phyloP scores from a whole-genome alignment of 2,888 invertebrate genomes.

The Standfussiana lucernea region DNA sequence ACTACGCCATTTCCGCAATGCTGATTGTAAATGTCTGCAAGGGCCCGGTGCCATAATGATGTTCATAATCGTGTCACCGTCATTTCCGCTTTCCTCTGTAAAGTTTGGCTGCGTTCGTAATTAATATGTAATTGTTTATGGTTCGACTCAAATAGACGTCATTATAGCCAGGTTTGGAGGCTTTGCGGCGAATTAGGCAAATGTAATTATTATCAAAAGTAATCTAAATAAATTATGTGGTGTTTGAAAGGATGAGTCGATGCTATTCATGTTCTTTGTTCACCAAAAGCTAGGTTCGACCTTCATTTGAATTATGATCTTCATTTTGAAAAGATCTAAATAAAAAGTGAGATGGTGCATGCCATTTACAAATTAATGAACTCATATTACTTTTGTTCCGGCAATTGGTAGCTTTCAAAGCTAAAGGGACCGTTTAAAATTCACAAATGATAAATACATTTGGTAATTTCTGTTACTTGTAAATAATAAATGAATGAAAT shows the following conservation, averaged over 20 bases:
- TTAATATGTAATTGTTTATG: constrained; percentile 55
- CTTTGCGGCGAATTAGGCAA: constrained; percentile 50
- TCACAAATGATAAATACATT: constrained; percentile 16
- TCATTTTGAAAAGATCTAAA: not conserved
- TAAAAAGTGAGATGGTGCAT: not conserved
- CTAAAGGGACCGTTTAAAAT: constrained; percentile 3
- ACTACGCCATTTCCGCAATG: constrained; percentile 65
- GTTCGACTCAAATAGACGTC: constrained; percentile 33
- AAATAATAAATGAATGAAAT: constrained; percentile 22
- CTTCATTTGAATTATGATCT: not conserved
- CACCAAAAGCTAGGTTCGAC: not conserved
- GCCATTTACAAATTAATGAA: not conserved
- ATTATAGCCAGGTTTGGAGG: constrained; percentile 37
- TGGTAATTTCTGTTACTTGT: constrained; percentile 7
- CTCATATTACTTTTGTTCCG: not conserved
- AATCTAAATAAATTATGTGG: constrained; percentile 18
- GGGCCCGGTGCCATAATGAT: constrained; percentile 65
- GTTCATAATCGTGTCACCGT: constrained; percentile 61
- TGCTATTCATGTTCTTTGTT: not conserved
- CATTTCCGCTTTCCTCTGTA: constrained; percentile 60
- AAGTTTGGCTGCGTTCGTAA: constrained; percentile 55
- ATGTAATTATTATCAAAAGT: constrained; percentile 32
- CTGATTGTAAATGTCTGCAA: constrained; percentile 65
- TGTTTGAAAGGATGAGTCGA: constrained; percentile 3
- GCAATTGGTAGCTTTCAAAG: not conserved